Conservation (phyloP, 2,888 invertebrate species). For the Lepidocyrtoides sp. region DNA sequence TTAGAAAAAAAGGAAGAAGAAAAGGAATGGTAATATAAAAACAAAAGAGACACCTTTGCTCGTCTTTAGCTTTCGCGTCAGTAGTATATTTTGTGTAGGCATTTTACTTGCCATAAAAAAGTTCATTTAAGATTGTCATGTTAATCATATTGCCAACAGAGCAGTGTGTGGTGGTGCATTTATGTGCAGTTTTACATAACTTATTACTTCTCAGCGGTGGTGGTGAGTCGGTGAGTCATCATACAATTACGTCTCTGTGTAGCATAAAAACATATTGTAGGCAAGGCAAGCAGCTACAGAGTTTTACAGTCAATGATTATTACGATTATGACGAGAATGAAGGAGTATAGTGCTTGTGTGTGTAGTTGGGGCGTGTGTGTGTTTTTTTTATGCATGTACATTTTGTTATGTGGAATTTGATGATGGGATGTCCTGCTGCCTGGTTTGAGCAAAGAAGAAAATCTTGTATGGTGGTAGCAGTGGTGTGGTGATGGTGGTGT, state of each 20-base stretch:
- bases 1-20: conserved; percentile 35
- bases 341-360: not conserved
- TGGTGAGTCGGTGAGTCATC: too few relatives aligned
- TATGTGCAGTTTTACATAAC: conserved; percentile 58
- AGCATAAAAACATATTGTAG: too few relatives aligned
- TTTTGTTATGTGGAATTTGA: conserved; percentile 44
- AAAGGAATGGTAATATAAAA: not conserved
- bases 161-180: conserved; percentile 15
- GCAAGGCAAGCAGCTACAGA: too few relatives aligned
- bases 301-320: conserved; percentile 29
- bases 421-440: conserved; percentile 43
- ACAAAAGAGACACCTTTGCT: conserved; percentile 53
- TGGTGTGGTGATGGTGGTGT: not conserved
- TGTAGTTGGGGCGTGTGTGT: conserved; percentile 16
- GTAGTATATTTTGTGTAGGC: not conserved
- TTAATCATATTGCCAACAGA: conserved; percentile 72
- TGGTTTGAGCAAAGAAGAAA: conserved; percentile 13
- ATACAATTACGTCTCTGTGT: not conserved
- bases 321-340: conserved; percentile 41
- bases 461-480: conserved; percentile 2
- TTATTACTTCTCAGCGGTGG: conserved; percentile 52
- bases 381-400: not conserved
- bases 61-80: not conserved
- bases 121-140: conserved; percentile 65
- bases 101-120: not conserved